phyloP scores from a whole-genome alignment of 2,113 vertebrate genomes.

The Scortum barcoo region DNA sequence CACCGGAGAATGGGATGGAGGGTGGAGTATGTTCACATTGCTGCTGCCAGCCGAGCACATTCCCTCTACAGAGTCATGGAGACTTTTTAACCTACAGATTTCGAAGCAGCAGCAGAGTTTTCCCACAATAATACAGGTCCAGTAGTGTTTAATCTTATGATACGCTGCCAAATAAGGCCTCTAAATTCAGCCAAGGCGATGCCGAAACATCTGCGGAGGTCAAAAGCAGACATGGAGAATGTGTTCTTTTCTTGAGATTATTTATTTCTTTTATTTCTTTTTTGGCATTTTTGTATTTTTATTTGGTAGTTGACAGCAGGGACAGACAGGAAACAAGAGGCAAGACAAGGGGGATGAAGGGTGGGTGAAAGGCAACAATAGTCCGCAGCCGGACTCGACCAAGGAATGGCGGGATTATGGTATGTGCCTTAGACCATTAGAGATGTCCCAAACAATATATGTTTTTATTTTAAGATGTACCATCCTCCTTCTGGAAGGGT shows the following conservation, averaged over 20 bases:
- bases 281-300: not conserved
- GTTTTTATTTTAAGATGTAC: not conserved
- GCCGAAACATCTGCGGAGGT: not conserved
- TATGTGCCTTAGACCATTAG: not conserved
- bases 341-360: not conserved
- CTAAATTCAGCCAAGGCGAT: not conserved
- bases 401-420: not conserved
- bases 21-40: conserved; percentile 73
- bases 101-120: conserved; percentile 34
- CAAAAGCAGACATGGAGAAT: not conserved
- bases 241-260: not conserved
- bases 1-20: conserved; percentile 71
- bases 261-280: not conserved
- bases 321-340: not conserved
- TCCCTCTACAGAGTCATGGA: conserved; percentile 77
- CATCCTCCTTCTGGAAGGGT: not conserved
- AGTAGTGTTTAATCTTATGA: not conserved
- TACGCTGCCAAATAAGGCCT: not conserved
- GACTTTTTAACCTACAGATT: conserved; percentile 77
- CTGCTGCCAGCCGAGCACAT: conserved; percentile 77
- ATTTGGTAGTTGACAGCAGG: not conserved
- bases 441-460: not conserved
- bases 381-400: not conserved
- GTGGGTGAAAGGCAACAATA: not conserved
- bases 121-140: not conserved